A percentile compares a stretch with the other conserved stretches of the same genome.
Conservation (phyloP, 2,113 vertebrate genomes). For the Zootoca vivipara region DNA sequence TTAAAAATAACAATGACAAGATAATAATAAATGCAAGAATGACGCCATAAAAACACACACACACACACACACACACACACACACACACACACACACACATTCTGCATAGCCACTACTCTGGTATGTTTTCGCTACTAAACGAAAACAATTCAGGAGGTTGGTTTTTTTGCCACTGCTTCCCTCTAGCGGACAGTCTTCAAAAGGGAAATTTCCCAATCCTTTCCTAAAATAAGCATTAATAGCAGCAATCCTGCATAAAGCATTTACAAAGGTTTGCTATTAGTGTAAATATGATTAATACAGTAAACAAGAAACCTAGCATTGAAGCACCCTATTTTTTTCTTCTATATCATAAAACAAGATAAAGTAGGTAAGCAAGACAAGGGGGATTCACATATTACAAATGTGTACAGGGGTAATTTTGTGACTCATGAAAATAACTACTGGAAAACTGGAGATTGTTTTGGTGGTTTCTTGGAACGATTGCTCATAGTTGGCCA, state of each 20-base stretch:
- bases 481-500: neutral
- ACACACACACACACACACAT: neutral
- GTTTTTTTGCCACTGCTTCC: slow-evolving; percentile 7
- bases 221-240: neutral
- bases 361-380: neutral
- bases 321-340: neutral
- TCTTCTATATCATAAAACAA: neutral
- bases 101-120: neutral
- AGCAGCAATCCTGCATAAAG: neutral
- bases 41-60: neutral
- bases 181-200: slow-evolving; percentile 4
- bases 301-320: neutral
- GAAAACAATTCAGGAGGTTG: neutral
- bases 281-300: neutral
- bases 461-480: neutral
- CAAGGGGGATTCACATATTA: neutral
- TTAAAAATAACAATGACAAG: too few relatives aligned
- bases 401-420: neutral
- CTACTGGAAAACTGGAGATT: neutral
- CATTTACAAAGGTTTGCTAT: neutral
- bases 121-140: neutral
- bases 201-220: neutral
- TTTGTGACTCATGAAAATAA: neutral
- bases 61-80: neutral
- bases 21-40: neutral